Conservation (phyloP, 2,797 vertebrate genomes). For the Paguma larvata region DNA sequence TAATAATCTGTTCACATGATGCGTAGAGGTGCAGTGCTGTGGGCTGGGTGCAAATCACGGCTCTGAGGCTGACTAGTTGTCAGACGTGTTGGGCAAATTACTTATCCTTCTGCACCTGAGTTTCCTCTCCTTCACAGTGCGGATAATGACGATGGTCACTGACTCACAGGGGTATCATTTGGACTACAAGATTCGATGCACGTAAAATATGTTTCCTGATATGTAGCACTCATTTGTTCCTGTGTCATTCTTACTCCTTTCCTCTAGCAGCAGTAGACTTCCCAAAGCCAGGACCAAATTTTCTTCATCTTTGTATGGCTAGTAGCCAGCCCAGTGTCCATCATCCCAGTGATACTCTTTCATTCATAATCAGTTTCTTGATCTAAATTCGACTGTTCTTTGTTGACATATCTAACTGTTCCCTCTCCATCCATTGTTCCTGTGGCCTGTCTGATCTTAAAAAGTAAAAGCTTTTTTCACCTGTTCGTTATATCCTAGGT, state of each 20-base stretch:
- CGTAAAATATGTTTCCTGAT: background rate
- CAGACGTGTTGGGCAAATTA: background rate
- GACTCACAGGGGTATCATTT: background rate
- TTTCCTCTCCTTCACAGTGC: background rate
- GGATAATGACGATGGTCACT: background rate
- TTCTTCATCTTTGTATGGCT: background rate
- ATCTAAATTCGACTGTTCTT: background rate
- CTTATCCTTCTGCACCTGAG: background rate
- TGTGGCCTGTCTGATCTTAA: background rate
- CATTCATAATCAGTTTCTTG: background rate
- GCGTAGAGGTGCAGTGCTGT: background rate
- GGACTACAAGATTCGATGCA: background rate
- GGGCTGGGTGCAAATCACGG: background rate
- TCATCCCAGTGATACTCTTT: background rate
- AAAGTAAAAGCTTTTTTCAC: background rate
- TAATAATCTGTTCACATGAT: accelerated
- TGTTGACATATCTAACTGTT: background rate
- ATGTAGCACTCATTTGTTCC: background rate
- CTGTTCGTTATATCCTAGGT: background rate
- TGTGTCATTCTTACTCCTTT: background rate
- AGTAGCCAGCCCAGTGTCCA: background rate
- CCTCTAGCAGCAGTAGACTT: background rate
- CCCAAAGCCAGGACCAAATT: background rate
- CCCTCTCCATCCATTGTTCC: background rate
- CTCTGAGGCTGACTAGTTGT: background rate